Evolutionary conservation across 2,113 vertebrate species (phyloP).

Genomic region (Melanostigma gelatinosum): DNA sequence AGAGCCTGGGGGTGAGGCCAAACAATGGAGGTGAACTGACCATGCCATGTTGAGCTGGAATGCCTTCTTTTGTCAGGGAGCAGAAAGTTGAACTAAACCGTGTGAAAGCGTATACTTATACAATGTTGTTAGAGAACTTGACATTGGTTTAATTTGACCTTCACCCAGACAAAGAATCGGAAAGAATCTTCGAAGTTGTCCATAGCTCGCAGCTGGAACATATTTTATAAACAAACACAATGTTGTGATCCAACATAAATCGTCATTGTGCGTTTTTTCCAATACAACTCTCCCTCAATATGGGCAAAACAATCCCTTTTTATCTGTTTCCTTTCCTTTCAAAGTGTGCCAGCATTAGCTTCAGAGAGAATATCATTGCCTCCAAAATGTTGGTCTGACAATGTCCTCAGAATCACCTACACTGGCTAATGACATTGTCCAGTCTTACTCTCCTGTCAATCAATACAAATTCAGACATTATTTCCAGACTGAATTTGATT

Average conservation of each 20-base stretch:
- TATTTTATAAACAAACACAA: conserved; percentile 17
- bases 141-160: background rate
- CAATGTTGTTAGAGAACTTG: background rate
- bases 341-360: background rate
- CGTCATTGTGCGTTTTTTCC: background rate
- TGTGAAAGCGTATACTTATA: background rate
- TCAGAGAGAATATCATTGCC: background rate
- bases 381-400: background rate
- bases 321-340: background rate
- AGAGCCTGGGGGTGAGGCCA: background rate
- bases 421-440: background rate
- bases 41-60: background rate
- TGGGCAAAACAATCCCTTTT: background rate
- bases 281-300: background rate
- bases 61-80: background rate
- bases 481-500: background rate
- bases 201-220: background rate
- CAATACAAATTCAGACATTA: background rate
- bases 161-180: background rate
- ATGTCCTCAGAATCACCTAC: background rate
- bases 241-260: background rate
- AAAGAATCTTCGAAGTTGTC: background rate
- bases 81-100: background rate
- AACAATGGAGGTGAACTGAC: background rate
- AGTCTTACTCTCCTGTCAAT: background rate